Evolutionary conservation across 2,113 vertebrate genomes (phyloP).

Genomic region (Elachura formosa): DNA sequence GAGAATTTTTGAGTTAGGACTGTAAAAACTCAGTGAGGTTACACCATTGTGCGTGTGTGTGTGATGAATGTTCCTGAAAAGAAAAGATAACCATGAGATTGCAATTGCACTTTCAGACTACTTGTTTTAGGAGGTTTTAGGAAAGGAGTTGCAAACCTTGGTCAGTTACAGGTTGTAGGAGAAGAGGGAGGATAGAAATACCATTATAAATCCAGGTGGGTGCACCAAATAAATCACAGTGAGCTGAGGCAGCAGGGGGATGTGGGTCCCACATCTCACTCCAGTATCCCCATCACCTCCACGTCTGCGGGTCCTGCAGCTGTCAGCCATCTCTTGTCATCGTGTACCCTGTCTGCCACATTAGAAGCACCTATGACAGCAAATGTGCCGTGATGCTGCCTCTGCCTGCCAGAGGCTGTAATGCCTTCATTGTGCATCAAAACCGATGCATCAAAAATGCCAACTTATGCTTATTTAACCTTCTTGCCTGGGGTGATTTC

Average conservation of each 20-base stretch:
- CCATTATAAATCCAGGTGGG: background rate
- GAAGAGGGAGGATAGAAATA: background rate
- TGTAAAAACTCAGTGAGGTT: background rate
- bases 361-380: background rate
- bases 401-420: background rate
- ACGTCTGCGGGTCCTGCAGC: background rate
- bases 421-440: background rate
- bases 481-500: background rate
- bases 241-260: background rate
- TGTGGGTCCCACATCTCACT: background rate
- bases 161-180: background rate
- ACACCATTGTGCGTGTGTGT: background rate
- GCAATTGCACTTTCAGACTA: background rate
- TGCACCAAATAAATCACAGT: background rate
- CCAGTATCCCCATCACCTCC: background rate
- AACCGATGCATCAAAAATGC: background rate
- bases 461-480: background rate
- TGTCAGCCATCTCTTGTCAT: background rate
- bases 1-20: background rate
- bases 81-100: background rate
- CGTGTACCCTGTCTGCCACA: background rate
- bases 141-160: background rate
- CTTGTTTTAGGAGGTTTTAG: background rate
- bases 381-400: background rate
- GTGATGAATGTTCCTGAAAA: background rate